phyloP scores from a whole-genome alignment of 2,797 vertebrate genomes.

The Eutrigla gurnardus region DNA sequence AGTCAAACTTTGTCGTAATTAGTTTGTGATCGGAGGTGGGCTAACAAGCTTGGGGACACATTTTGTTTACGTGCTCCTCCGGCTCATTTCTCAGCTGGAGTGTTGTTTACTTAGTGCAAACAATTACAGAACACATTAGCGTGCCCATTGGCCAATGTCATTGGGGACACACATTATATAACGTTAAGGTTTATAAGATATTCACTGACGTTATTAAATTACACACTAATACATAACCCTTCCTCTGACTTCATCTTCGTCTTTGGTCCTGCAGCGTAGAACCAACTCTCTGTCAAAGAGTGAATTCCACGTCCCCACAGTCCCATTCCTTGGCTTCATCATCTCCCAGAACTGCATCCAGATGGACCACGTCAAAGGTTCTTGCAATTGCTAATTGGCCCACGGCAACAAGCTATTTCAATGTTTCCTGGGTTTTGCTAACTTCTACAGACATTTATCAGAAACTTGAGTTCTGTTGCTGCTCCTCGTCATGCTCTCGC shows the following conservation, averaged over 20 bases:
- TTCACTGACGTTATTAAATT: slow-evolving; percentile 33
- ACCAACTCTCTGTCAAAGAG: too few species aligned
- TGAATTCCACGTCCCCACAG: too few species aligned
- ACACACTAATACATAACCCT: neutral
- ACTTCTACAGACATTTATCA: too few species aligned
- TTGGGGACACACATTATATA: slow-evolving; percentile 40
- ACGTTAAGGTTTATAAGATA: slow-evolving; percentile 31
- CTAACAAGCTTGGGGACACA: slow-evolving; percentile 70
- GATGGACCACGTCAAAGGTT: too few species aligned
- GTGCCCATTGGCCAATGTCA: slow-evolving; percentile 68
- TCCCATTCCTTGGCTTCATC: too few species aligned
- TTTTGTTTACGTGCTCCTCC: slow-evolving; percentile 71
- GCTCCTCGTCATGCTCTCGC: too few species aligned
- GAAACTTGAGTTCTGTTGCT: too few species aligned
- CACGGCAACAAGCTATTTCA: too few species aligned
- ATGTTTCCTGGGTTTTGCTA: too few species aligned
- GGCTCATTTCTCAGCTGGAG: slow-evolving; percentile 73
- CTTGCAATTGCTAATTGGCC: too few species aligned
- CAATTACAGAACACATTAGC: slow-evolving; percentile 68
- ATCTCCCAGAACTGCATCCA: too few species aligned
- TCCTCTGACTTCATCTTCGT: neutral
- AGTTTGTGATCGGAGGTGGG: slow-evolving; percentile 59
- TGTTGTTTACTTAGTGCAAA: slow-evolving; percentile 67
- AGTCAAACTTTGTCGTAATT: slow-evolving; percentile 68
- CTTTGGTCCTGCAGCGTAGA: neutral